These are phyloP conservation scores for Dermolepida albohirtum DNA, from an alignment of 2,888 invertebrate species.

Conservation along the genomic window DNA sequence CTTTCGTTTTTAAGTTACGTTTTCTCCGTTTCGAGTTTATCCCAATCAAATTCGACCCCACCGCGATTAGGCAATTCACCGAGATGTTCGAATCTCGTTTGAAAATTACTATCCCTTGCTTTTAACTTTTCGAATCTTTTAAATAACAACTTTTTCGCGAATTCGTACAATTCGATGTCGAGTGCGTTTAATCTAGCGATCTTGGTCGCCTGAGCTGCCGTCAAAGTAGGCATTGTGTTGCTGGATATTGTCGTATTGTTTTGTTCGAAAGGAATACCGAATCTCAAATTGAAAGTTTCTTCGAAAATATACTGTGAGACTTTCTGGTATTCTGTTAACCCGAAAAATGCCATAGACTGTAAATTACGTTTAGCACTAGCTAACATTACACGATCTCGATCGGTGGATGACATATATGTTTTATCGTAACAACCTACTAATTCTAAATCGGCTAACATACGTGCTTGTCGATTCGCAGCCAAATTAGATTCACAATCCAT, in stretches of 20 bases:
- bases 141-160: constrained; percentile 89
- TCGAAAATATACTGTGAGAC: constrained; percentile 94
- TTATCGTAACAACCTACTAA: constrained; percentile 96
- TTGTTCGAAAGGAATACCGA: constrained; percentile 91
- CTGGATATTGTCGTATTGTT: constrained; percentile 92
- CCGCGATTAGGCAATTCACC: constrained; percentile 82
- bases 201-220: constrained; percentile 78
- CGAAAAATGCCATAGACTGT: constrained; percentile 96
- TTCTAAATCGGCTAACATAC: constrained; percentile 97
- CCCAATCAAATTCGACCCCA: constrained; percentile 88
- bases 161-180: constrained; percentile 93
- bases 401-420: constrained; percentile 77
- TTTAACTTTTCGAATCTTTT: constrained; percentile 85
- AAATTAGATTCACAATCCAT: constrained; percentile 92
- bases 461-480: constrained; percentile 95
- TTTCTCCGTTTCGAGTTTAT: constrained; percentile 82
- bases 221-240: constrained; percentile 82
- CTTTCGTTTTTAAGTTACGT: constrained; percentile 31
- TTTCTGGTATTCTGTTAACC: constrained; percentile 95
- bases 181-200: constrained; percentile 86
- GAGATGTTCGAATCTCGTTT: constrained; percentile 84
- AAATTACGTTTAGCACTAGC: constrained; percentile 96
- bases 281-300: constrained; percentile 91
- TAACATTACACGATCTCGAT: constrained; percentile 87
- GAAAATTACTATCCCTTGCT: constrained; percentile 84